Conservation (phyloP, 2,888 invertebrate species). For the Diloba caeruleocephala region DNA sequence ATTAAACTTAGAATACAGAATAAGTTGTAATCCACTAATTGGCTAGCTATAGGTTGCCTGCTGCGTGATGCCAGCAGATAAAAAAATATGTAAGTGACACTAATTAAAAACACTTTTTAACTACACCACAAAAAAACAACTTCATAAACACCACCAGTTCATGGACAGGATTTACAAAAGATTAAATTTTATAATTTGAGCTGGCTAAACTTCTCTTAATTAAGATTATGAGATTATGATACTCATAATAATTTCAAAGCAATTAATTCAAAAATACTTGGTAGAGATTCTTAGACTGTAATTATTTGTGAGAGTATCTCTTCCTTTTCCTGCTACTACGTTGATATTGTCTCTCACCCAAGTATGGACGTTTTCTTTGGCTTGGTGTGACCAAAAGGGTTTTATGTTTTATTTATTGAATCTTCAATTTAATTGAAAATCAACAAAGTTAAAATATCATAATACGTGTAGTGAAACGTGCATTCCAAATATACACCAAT, state of each 20-base stretch:
- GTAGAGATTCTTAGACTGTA: conserved; percentile 71
- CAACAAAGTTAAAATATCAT: conserved; percentile 61
- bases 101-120: conserved; percentile 49
- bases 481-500: conserved; percentile 85
- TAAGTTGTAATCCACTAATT: neutral
- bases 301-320: conserved; percentile 73
- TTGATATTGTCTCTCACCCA: conserved; percentile 52
- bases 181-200: conserved; percentile 84
- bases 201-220: conserved; percentile 83
- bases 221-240: conserved; percentile 87
- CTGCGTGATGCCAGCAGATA: neutral
- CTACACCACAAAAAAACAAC: conserved; percentile 62
- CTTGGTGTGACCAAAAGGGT: conserved; percentile 21
- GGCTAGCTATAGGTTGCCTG: neutral
- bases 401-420: conserved; percentile 31
- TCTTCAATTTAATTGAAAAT: conserved; percentile 52
- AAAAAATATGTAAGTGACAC: conserved; percentile 7
- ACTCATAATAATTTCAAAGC: conserved; percentile 84
- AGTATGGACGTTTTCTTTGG: conserved; percentile 32
- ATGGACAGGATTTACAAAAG: conserved; percentile 74
- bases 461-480: conserved; percentile 72
- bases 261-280: conserved; percentile 84
- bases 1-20: neutral
- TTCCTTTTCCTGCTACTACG: conserved; percentile 60
- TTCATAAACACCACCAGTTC: conserved; percentile 65